Base-by-base conservation (phyloP, 2,797 vertebrate species). In the Stomatorhinus walkeri region DNA sequence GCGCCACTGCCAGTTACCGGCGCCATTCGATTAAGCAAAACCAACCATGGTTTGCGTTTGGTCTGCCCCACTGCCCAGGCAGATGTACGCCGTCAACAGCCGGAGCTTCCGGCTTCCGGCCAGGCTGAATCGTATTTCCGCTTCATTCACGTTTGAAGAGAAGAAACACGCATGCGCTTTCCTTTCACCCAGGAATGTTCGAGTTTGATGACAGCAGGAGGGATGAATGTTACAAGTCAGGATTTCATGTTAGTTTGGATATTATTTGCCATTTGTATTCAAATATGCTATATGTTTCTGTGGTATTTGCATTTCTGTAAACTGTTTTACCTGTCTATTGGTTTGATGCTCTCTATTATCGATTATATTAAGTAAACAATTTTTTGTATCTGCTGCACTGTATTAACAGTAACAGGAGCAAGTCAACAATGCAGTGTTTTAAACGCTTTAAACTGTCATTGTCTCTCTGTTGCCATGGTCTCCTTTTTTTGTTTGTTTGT, bases 21-120 rank as follows among this genome's bases (percentile, higher is more conserved):
- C 48, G 48, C 85, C 68, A 61, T 85, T 64, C 46, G 9, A 36
- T 43, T 87, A 89, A 12, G 81, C 52, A 85, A 43, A 59, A 46
- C 22, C 49, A 52, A 36, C 72, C 89, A 87, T 87, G 24, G 22
- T 51, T 48, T 4, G 28, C 40, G 48, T 49, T 7, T 32, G 54
- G 9, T 72, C 86, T 84, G 72, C 43, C 86, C 89, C 68, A 40
- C 32, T 59, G 54, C 52, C 10, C 46, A 28, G 7, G n/a, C 76
- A 43, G 68, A 43, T 12, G 40, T 2, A 59, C 22, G 36, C 51
- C 87, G 49, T 84, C 54, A 84, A 2, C 12, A 84, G 22, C n/a
- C 1, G 16, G 2, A 59, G 61, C 48, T 89, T 89, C 88, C 88
- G 87, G 51, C 88, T 89, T 87, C 86, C 89, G 68, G 36, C 28